Evolutionary conservation across 2,113 vertebrate genomes (phyloP), one percentile per base, ranked within the genome.

Genomic region (Caranx ignobilis): DNA sequence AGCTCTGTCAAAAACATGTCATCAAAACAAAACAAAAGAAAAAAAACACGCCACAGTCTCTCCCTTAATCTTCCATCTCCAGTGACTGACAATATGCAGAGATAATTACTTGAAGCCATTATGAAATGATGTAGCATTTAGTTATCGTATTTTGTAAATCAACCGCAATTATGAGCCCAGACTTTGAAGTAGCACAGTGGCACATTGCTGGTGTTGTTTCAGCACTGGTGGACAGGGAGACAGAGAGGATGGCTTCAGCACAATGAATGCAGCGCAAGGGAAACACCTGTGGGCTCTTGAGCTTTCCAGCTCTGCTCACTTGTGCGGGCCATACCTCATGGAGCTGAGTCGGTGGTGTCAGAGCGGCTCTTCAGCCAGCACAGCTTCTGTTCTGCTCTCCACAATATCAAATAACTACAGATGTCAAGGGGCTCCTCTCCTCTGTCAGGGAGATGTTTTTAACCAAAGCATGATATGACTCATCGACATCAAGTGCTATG

Each of bases 271-370:
- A 79, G 52, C 54, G 62, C 45, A 71, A 63, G 35, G 54, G 77
- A 84, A 85, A 81, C 80, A 92, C 90, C 84, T 91, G 89, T 85
- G 83, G 75, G 81, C 85, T 83, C 62, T 55, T 48, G 62, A 60
- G 52, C 64, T 39, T 57, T 19, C 10, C 41, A 37, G 77, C 64
- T 75, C 55, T 7, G 65, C 70, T 75, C 60, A 48, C 52, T 56
- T 72, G 21, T 67, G 43, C 62, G 13, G 26, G 35, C 18, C 31
- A 2, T 9, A 54, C 52, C 90, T 79, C 62, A 5, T 18, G 37
- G 63, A 55, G 47, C 26, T 41, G 32, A 71, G 56, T 67, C 10
- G 16, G 15, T 31, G 59, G 59, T 26, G 26, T 74, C 74, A 71
- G 26, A 82, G 54, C 21, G 4, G 52, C 81, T 71, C 75, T 45